Conservation (phyloP, 1,140 invertebrate genomes). For the Drosophila insularis region DNA sequence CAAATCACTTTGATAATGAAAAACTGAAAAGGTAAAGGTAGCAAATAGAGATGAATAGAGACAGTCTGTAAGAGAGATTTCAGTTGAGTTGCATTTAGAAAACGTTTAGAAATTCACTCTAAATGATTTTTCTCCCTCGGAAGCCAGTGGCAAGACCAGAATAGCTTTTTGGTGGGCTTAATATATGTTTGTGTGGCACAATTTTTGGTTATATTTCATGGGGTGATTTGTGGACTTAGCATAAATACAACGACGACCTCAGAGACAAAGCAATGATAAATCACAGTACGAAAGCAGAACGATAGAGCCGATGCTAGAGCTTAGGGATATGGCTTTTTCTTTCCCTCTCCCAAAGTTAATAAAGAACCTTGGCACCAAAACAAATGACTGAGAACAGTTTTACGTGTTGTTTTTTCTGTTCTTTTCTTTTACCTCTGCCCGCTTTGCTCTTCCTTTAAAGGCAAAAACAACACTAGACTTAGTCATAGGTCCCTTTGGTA, state of each 20-base stretch:
- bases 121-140: background rate
- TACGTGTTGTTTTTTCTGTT: conserved; percentile 2
- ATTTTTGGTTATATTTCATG: conserved; percentile 62
- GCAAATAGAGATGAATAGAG: background rate
- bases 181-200: conserved; percentile 31
- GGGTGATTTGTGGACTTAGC: conserved; percentile 71
- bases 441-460: conserved; percentile 42
- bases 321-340: conserved; percentile 19
- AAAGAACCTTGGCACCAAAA: conserved; percentile 60
- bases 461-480: conserved; percentile 19
- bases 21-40: conserved; percentile 23
- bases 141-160: background rate
- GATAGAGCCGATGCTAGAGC: conserved; percentile 27
- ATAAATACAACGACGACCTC: conserved; percentile 60
- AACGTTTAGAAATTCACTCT: conserved; percentile 3
- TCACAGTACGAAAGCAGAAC: conserved; percentile 31
- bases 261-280: conserved; percentile 58
- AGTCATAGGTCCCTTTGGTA: background rate
- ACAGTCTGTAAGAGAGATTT: no score
- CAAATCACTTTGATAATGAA: conserved; percentile 34
- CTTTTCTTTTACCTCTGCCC: background rate
- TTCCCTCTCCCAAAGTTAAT: conserved; percentile 51
- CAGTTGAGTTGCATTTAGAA: background rate
- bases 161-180: conserved; percentile 41
- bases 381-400: conserved; percentile 34